Evolutionary conservation across 2,797 vertebrate species (phyloP).

Genomic region (Xenopus petersii): DNA sequence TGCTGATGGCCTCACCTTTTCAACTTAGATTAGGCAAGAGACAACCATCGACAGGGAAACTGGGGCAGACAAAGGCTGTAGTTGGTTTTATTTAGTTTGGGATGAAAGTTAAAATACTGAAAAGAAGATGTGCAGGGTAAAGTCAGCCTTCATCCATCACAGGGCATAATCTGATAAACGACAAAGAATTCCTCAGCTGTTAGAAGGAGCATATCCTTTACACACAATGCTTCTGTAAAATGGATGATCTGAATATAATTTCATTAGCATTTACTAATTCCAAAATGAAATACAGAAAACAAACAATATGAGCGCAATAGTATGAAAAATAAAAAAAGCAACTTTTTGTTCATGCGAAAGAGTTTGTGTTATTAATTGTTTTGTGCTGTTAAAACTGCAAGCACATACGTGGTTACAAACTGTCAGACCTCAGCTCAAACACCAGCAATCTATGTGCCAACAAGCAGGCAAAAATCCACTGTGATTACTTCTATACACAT

Average conservation of each 20-base stretch:
- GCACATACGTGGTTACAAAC: no score
- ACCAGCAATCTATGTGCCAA: no score
- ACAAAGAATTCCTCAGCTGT: constrained; percentile 51
- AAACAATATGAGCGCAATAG: not conserved
- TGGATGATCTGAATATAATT: constrained; percentile 59
- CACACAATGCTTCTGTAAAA: constrained; percentile 52
- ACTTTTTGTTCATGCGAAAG: no score
- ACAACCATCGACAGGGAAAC: constrained; percentile 29
- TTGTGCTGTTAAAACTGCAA: no score
- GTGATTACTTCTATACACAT: no score
- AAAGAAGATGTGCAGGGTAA: constrained; percentile 23
- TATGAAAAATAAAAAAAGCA: not conserved
- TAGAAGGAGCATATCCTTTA: constrained; percentile 36
- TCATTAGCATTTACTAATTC: constrained; percentile 54
- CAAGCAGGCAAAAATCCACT: no score
- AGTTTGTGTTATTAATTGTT: no score
- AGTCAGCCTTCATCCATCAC: constrained; percentile 52
- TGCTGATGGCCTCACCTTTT: constrained; percentile 37
- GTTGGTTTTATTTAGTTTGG: constrained; percentile 17
- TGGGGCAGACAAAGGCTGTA: constrained; percentile 20
- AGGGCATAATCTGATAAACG: constrained; percentile 54
- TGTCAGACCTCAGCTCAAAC: no score
- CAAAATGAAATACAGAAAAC: constrained; percentile 50
- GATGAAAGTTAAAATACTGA: not conserved
- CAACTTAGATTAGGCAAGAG: constrained; percentile 38